Conservation (phyloP, 1,140 invertebrate genomes). For the Drosophila parabipectinata region DNA sequence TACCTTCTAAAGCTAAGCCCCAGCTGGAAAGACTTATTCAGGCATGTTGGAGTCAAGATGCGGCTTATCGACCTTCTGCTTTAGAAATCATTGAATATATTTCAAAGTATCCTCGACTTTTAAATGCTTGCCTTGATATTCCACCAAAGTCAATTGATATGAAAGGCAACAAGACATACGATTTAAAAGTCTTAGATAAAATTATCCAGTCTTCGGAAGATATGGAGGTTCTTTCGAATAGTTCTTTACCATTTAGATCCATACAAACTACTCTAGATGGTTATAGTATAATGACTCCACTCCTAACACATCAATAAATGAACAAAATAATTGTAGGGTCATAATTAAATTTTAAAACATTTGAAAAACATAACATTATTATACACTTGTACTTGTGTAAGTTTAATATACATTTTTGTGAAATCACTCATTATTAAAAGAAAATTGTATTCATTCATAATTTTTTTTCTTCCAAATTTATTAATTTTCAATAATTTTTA, state of each 20-base stretch:
- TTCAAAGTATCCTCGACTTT: constrained; percentile 89
- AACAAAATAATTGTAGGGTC: too few relatives aligned
- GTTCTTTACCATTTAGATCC: constrained; percentile 7
- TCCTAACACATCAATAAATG: constrained; percentile 21
- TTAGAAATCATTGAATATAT: constrained; percentile 92
- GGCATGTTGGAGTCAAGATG: constrained; percentile 90
- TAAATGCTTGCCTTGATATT: constrained; percentile 91
- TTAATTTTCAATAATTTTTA: too few relatives aligned
- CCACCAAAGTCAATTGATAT: constrained; percentile 90
- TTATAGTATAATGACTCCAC: constrained; percentile 73
- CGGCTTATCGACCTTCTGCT: constrained; percentile 89
- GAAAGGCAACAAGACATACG: background rate
- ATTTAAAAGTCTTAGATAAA: background rate
- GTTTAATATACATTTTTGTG: too few relatives aligned
- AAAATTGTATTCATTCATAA: too few relatives aligned
- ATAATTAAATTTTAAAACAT: too few relatives aligned
- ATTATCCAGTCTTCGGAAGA: background rate
- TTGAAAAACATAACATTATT: too few relatives aligned
- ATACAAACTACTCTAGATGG: constrained; percentile 64
- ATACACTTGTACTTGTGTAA: too few relatives aligned
- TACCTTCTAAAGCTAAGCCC: constrained; percentile 90
- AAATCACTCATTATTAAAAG: too few relatives aligned
- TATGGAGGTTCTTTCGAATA: background rate
- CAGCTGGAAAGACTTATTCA: constrained; percentile 90
- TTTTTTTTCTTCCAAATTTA: too few relatives aligned